Evolutionary conservation across 2,888 invertebrate genomes (phyloP), one percentile per base, ranked within the genome.

Genomic region (Lasioglossum figueresi): DNA sequence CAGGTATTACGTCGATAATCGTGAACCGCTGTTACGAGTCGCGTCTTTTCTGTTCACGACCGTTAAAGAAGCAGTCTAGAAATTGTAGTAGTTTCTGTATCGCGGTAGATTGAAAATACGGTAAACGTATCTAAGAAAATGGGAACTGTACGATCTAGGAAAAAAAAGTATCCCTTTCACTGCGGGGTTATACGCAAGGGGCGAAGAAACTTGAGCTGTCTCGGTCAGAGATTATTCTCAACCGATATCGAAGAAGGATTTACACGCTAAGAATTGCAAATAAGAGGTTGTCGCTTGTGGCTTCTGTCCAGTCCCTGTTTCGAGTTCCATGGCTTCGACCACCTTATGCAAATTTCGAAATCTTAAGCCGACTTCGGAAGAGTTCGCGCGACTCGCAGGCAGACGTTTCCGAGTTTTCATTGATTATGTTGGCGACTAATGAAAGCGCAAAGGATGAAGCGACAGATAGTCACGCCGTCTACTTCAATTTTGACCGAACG

Each of bases 391-490:
- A 56, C 12, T n/a, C 56, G 12, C n/a, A 4, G 56, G 3, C 52
- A 56, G 52, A 56, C n/a, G 52, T 56, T 56, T n/a, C 4, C 1
- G 12, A 56, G 56, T 56, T 56, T n/a, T 4, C n/a, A 56, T 56
- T 12, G n/a, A 4, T 56, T 56, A 3, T 52, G 8, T 23, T 1
- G 23, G 23, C 10, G 56, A n/a, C 56, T 10, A 56, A 56, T 31
- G 52, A n/a, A 12, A 56, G 1, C 56, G 4, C 56, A 12, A 56
- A 56, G 12, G n/a, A 56, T 56, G n/a, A 16, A 45, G 23, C 40
- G 68, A 72, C 68, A 82, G 76, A 31, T 74, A 68, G 34, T 68
- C 10, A 10, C 27, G 27, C 34, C 68, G 63, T 82, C 31, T 34
- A 63, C 6, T 71, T 82, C 31, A 34, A 16, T 76, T 72, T 76